phyloP scores from a whole-genome alignment of 35 echinoderm and acorn worm species.

The Acanthaster planci region DNA sequence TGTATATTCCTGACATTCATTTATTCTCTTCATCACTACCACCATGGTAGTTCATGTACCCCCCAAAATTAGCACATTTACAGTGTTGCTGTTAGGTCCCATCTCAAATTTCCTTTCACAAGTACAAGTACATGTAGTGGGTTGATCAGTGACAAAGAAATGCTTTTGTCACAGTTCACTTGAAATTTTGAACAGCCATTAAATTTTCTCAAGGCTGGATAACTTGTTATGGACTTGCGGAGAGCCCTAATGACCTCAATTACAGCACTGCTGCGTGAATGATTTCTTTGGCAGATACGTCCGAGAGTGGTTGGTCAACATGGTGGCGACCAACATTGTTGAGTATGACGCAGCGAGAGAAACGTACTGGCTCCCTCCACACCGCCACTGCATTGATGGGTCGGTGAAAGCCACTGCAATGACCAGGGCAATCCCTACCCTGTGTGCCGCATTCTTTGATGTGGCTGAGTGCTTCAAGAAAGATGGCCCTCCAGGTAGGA shows the following conservation, averaged over 20 bases:
- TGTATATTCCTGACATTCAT: too few species aligned
- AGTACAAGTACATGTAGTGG: too few species aligned
- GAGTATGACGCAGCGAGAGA: not conserved
- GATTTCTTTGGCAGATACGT: constrained; percentile 30
- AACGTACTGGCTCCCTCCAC: constrained; percentile 4
- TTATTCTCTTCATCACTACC: too few species aligned
- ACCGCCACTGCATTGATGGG: not conserved
- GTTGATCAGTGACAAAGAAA: too few species aligned
- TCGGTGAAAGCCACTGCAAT: not conserved
- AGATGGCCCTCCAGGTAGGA: constrained; percentile 41
- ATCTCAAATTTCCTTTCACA: too few species aligned
- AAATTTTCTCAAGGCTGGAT: not conserved
- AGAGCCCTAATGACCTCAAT: not conserved
- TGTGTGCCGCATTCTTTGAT: constrained; percentile 36
- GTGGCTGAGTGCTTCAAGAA: constrained; percentile 41
- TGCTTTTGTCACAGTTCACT: too few species aligned
- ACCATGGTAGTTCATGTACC: too few species aligned
- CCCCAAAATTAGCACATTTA: too few species aligned
- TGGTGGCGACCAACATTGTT: constrained; percentile 29
- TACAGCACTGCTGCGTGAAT: not conserved
- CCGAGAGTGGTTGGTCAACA: constrained; percentile 43
- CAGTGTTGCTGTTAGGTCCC: too few species aligned
- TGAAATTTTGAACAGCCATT: too few species aligned
- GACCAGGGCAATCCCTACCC: not conserved
- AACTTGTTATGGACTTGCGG: not conserved